These are phyloP conservation scores for Synergus umbraculus DNA, from an alignment of 2,888 invertebrate species.

Conservation along the genomic window DNA sequence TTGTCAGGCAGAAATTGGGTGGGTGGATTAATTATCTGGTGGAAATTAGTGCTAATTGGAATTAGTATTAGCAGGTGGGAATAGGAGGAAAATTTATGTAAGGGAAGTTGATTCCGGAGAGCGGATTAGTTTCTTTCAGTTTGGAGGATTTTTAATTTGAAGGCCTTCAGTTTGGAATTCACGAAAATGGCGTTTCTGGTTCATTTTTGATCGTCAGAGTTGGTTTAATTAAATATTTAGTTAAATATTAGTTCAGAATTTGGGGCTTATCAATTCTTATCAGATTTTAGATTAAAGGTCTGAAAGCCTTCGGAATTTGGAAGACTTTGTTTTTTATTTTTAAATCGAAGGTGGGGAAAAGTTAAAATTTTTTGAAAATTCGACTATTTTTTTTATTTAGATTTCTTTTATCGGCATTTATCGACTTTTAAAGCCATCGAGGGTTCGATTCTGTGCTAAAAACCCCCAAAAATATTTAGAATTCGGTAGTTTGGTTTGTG, in stretches of 20 bases:
- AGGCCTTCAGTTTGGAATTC: too few relatives aligned
- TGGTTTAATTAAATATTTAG: too few relatives aligned
- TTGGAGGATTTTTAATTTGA: not conserved
- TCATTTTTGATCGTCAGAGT: too few relatives aligned
- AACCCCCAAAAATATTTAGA: not conserved
- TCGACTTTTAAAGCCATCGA: too few relatives aligned
- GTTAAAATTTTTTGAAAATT: too few relatives aligned
- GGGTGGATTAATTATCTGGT: constrained; percentile 12
- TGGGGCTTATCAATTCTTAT: too few relatives aligned
- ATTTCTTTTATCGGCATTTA: not conserved
- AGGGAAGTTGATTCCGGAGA: not conserved
- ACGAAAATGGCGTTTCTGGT: too few relatives aligned
- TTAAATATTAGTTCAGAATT: too few relatives aligned
- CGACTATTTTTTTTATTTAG: not conserved
- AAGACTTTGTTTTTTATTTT: too few relatives aligned
- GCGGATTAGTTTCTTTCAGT: not conserved
- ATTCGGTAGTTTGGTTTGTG: not conserved
- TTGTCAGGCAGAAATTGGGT: not conserved
- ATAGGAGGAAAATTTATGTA: not conserved
- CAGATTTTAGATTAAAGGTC: too few relatives aligned
- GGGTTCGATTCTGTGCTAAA: not conserved
- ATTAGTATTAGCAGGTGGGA: not conserved
- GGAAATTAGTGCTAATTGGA: not conserved
- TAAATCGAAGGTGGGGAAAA: too few relatives aligned
- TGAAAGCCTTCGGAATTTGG: too few relatives aligned